These are phyloP conservation scores for Malurus alboscapulatus DNA, from an alignment of 2,113 vertebrate species.

Conservation along the genomic window DNA sequence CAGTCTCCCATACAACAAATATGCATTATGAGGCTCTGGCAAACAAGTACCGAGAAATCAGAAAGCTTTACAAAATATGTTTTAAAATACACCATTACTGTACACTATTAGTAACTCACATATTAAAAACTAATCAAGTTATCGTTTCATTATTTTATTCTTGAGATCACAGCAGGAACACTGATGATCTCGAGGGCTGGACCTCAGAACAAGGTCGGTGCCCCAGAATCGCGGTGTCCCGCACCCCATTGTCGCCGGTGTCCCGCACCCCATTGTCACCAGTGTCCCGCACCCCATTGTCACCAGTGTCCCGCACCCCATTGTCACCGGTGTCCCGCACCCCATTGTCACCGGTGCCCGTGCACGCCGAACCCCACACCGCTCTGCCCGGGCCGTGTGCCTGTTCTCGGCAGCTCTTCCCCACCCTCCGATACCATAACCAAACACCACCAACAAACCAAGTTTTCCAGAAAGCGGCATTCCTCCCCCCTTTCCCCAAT, in stretches of 20 bases:
- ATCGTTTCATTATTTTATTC: neutral
- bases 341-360: neutral
- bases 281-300: too few species aligned
- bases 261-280: too few species aligned
- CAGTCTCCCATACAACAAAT: neutral
- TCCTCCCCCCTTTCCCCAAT: accelerated
- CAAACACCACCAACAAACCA: neutral
- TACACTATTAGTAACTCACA: neutral
- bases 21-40: accelerated
- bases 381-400: neutral
- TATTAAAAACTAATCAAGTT: neutral
- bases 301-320: too few species aligned
- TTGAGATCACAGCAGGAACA: neutral
- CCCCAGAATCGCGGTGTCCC: accelerated
- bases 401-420: neutral
- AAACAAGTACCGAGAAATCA: neutral
- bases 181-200: neutral
- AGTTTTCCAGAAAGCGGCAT: neutral
- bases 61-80: neutral
- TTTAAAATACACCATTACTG: accelerated
- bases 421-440: accelerated
- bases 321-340: too few species aligned
- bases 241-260: neutral
- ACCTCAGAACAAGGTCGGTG: neutral
- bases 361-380: neutral